Percentiles rank a stretch among this genome's conserved stretches.
phyloP scores from a whole-genome alignment of 2,797 vertebrate species.

The Gobionotothen gibberifrons region DNA sequence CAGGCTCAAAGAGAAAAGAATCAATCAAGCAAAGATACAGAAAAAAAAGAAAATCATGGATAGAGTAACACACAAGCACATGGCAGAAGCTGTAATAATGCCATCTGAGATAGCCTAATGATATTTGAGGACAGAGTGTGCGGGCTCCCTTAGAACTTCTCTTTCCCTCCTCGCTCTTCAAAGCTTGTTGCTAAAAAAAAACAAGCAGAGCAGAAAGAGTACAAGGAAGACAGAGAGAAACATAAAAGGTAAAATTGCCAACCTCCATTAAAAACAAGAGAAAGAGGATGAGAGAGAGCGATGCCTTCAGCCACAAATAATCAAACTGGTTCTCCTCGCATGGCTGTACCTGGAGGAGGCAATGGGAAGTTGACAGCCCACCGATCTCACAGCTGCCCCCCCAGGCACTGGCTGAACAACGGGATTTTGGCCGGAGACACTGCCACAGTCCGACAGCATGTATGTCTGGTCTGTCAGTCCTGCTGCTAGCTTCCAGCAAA shows the following conservation, averaged over 20 bases:
- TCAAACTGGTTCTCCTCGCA: constrained; percentile 17
- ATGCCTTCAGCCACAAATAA: constrained; percentile 40
- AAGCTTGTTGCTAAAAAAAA: constrained; percentile 45
- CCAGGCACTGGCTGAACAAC: constrained; percentile 43
- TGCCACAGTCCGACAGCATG: constrained; percentile 38
- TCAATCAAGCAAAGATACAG: constrained; percentile 17
- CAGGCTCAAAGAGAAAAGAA: neutral
- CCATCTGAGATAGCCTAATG: constrained; percentile 72
- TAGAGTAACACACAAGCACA: neutral
- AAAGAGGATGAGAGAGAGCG: constrained; percentile 18
- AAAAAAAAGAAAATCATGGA: neutral
- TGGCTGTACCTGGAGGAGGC: constrained; percentile 50
- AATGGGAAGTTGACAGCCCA: constrained; percentile 54
- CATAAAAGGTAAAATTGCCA: constrained; percentile 19
- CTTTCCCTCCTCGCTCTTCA: constrained; percentile 51
- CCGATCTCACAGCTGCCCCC: constrained; percentile 46
- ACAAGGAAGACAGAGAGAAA: constrained; percentile 18
- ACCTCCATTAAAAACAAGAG: constrained; percentile 47
- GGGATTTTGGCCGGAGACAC: constrained; percentile 49
- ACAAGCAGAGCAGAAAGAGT: constrained; percentile 34
- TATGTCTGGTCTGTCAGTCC: constrained; percentile 55
- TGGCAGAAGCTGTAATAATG: constrained; percentile 59
- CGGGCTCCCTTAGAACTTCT: constrained; percentile 70
- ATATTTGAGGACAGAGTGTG: constrained; percentile 70
- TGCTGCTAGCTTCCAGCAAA: constrained; percentile 45